Base-by-base conservation (phyloP, 2,113 vertebrate genomes). In the Crypturellus undulatus region DNA sequence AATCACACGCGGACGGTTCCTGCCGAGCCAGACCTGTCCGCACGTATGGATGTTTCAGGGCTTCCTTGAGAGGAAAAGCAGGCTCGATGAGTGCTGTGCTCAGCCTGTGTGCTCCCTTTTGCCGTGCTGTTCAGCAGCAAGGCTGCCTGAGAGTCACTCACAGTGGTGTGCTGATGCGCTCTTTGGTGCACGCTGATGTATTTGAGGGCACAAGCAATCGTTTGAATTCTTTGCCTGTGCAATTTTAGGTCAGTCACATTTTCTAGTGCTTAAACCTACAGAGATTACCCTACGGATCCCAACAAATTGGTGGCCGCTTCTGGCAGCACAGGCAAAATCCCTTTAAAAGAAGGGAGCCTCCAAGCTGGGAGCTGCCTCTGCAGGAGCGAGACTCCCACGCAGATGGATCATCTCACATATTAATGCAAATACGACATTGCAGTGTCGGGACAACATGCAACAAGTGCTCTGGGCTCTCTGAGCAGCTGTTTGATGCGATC, bases 241-340 rank as follows among this genome's bases (percentile, higher is more conserved):
- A 92, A 91, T 34, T 87, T 42, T 73, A 91, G 77, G 87, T 94
- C 82, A 94, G 87, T 97, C 91, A 87, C 68, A 60, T 92, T 97
- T 93, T 94, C 91, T 72, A 71, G 63, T 92, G 81, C 83, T 96
- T 97, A 95, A 97, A 68, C 87, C 78, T 95, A 79, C 87, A 92
- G 67, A 6, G 87, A 69, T 95, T 96, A 79, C 67, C 94, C 96
- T 94, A 87, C 84, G 94, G 84, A 95, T 87, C 77, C 82, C 68
- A 79, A 93, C 87, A 90, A 96, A 95, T 24, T 96, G 89, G 80
- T 72, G 59, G 92, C 92, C 96, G 96, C 96, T 98, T 96, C 94
- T 75, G 78, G 2, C 2, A 3, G 56, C 60, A 80, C 25, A 94
- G 92, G 65, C 82, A 96, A 91, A 96, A 96, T 95, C 77, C 75